Evolutionary conservation across 2,797 vertebrate species (phyloP).

Genomic region (Sebastes hubbsi): DNA sequence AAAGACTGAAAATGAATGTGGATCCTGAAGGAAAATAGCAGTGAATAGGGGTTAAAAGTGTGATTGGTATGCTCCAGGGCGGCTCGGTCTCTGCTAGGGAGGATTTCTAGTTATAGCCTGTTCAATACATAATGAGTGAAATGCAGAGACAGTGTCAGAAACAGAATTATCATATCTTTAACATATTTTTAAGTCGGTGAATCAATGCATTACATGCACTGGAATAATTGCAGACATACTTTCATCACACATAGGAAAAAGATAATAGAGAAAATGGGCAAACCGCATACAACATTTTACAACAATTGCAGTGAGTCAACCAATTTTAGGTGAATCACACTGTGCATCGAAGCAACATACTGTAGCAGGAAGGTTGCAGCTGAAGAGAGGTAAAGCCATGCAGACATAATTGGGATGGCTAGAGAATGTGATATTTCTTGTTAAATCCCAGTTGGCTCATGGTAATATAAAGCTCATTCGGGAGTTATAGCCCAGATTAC

Average conservation of each 20-base stretch:
- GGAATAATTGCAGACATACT: background rate
- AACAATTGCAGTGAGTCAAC: conserved; percentile 14
- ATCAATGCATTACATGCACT: background rate
- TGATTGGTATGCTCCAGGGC: background rate
- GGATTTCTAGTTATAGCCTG: background rate
- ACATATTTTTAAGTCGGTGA: background rate
- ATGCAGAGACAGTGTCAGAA: background rate
- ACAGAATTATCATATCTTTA: background rate
- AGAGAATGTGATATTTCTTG: conserved; percentile 28
- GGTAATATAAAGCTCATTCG: conserved; percentile 39
- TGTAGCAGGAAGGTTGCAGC: conserved; percentile 25
- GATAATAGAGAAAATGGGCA: background rate
- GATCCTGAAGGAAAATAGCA: background rate
- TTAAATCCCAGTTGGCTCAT: conserved; percentile 29
- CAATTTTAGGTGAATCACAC: conserved; percentile 49
- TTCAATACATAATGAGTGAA: background rate
- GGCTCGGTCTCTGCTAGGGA: background rate
- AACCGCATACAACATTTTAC: background rate
- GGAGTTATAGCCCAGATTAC: conserved; percentile 34
- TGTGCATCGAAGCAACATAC: conserved; percentile 35
- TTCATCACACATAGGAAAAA: background rate
- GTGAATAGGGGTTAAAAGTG: background rate
- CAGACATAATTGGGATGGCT: conserved; percentile 48
- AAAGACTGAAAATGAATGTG: background rate
- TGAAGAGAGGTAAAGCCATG: conserved; percentile 28